Conservation (phyloP, 1,140 invertebrate species). For the silkworm (Bombyx mori) region ASM3026992v2 NC_085116.1:16643501-16644000, state of each 20-base stretch:
- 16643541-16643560: no score
- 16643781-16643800: neutral
- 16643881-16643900: slow-evolving; percentile 4
- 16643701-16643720: neutral
- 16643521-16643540: no score
- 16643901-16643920: no score
- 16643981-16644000: no score
- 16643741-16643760: neutral
- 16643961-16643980: no score
- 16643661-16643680: neutral
- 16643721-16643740: neutral
- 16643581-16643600: no score
- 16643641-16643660: neutral
- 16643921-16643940: no score
- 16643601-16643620: no score
- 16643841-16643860: slow-evolving; percentile 6
- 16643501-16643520: no score
- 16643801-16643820: neutral
- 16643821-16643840: neutral
- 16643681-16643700: neutral
- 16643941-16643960: no score
- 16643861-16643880: slow-evolving; percentile 5
- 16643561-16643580: no score
- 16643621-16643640: no score
- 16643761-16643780: neutral